phyloP scores from a whole-genome alignment of 1,140 invertebrate species.

The Parapsyche elsis region DNA sequence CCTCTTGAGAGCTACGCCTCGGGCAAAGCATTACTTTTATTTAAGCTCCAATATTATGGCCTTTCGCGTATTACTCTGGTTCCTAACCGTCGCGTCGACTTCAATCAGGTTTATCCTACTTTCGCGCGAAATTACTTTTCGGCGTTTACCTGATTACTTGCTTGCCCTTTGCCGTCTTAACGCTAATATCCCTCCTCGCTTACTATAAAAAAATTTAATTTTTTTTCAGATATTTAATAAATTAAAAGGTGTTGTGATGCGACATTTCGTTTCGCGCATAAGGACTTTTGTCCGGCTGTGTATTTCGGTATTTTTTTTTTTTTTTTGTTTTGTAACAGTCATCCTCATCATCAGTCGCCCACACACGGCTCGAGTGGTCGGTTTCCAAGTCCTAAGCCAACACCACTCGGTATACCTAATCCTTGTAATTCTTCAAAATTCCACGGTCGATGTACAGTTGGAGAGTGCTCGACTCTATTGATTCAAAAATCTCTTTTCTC shows the following conservation, averaged over 20 bases:
- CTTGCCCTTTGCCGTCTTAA: neutral
- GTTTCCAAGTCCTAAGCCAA: slow-evolving; percentile 50
- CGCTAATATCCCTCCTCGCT: neutral
- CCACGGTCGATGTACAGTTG: slow-evolving; percentile 43
- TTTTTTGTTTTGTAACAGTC: slow-evolving; percentile 10
- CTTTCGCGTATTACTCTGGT: slow-evolving; percentile 24
- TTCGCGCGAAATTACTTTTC: slow-evolving; percentile 49
- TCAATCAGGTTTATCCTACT: slow-evolving; percentile 48
- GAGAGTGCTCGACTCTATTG: slow-evolving; percentile 46
- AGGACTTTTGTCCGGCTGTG: neutral
- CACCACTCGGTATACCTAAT: slow-evolving; percentile 48
- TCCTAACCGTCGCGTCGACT: neutral
- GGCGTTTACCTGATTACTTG: slow-evolving; percentile 24
- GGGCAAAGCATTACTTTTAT: slow-evolving; percentile 39
- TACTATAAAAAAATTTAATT: neutral
- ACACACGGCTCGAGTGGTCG: slow-evolving; percentile 35
- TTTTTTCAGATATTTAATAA: neutral
- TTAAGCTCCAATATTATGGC: slow-evolving; percentile 38
- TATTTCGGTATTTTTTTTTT: neutral
- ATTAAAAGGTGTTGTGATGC: neutral
- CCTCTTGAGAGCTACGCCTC: slow-evolving; percentile 15
- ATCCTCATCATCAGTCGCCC: neutral
- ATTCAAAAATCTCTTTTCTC: slow-evolving; percentile 32
- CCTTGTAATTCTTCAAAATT: slow-evolving; percentile 56
- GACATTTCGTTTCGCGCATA: no score